These are phyloP conservation scores for Crioceris asparagi DNA, from an alignment of 2,888 invertebrate genomes.

Conservation along the genomic window DNA sequence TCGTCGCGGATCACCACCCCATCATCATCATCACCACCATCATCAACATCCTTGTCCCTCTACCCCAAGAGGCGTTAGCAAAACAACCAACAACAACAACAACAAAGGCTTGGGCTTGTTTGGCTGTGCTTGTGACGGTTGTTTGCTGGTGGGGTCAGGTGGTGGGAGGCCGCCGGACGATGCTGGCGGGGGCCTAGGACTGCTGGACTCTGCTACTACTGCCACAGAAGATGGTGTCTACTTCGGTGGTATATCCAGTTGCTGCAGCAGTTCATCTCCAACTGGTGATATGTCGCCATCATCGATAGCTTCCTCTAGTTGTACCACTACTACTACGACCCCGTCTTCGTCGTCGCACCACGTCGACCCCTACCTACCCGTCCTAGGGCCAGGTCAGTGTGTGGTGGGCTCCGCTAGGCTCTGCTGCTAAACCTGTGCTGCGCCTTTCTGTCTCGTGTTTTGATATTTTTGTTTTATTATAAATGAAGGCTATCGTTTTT, in stretches of 20 bases:
- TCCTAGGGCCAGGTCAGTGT: constrained; percentile 40
- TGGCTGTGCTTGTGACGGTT: constrained; percentile 36
- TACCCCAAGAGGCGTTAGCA: constrained; percentile 15
- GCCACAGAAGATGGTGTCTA: constrained; percentile 9
- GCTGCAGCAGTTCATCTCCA: too few species aligned
- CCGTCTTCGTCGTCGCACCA: constrained; percentile 24
- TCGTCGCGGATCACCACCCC: too few species aligned
- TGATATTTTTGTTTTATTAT: too few species aligned
- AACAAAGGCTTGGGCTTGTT: constrained; percentile 34
- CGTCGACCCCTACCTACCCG: constrained; percentile 31
- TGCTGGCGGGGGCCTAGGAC: constrained; percentile 22
- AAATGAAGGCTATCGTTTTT: too few species aligned
- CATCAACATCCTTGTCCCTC: too few species aligned
- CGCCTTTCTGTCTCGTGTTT: too few species aligned
- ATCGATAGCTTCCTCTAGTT: constrained; percentile 21
- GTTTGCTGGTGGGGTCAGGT: constrained; percentile 32
- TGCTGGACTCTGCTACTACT: not conserved
- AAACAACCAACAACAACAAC: too few species aligned
- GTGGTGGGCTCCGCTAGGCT: constrained; percentile 36
- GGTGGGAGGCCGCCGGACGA: constrained; percentile 31
- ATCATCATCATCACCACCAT: too few species aligned
- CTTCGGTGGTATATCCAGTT: too few species aligned
- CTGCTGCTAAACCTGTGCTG: constrained; percentile 1
- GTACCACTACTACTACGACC: constrained; percentile 17
- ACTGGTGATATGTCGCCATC: constrained; percentile 24